Evolutionary conservation across 1,140 invertebrate genomes (phyloP).

Genomic region (Nixonia krombeini): DNA sequence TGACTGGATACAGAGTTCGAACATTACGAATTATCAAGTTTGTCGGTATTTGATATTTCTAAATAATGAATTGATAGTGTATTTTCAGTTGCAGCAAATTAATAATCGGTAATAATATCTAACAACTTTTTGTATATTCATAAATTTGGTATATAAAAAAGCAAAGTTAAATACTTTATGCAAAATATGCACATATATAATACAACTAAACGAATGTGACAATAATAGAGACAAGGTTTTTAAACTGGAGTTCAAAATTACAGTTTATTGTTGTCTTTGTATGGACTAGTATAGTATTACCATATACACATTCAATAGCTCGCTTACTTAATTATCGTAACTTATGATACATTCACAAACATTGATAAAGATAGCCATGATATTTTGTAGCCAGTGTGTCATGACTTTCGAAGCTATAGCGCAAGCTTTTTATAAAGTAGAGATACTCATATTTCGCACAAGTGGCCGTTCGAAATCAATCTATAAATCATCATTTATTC

Average conservation of each 20-base stretch:
- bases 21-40: too few relatives aligned
- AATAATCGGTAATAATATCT: too few relatives aligned
- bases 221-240: slow-evolving; percentile 31
- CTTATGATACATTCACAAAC: slow-evolving; percentile 71
- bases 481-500: slow-evolving; percentile 1
- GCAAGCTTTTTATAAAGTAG: slow-evolving; percentile 68
- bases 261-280: slow-evolving; percentile 71
- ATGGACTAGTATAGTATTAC: slow-evolving; percentile 71
- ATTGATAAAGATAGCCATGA: slow-evolving; percentile 71
- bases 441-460: slow-evolving; percentile 55
- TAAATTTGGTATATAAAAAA: too few relatives aligned
- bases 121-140: too few relatives aligned
- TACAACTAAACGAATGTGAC: background rate
- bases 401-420: slow-evolving; percentile 69
- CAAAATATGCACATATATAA: too few relatives aligned
- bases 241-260: slow-evolving; percentile 70
- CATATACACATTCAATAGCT: slow-evolving; percentile 72
- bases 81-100: too few relatives aligned
- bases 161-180: too few relatives aligned
- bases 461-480: slow-evolving; percentile 35
- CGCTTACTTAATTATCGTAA: slow-evolving; percentile 69
- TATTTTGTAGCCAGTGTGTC: slow-evolving; percentile 64
- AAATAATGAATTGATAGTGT: too few relatives aligned
- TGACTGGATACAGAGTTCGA: too few relatives aligned
- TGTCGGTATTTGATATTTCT: too few relatives aligned